A percentile compares a stretch with the other conserved stretches of the same genome.
Evolutionary conservation across 2,888 invertebrate genomes (phyloP).

Genomic region (Eristalis arbustorum): DNA sequence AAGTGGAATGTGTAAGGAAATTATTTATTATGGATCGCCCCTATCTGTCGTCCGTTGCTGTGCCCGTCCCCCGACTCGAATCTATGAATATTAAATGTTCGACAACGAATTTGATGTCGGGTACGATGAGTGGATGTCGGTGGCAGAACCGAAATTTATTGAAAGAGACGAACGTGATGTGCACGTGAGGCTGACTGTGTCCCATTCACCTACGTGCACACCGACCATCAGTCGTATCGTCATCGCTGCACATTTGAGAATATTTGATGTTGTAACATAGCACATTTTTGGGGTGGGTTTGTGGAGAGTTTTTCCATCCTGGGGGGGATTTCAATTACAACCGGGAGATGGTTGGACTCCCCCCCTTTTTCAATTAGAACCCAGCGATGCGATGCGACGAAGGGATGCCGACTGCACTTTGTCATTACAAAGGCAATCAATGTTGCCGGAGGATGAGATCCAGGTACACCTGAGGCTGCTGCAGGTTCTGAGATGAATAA

Average conservation of each 20-base stretch:
- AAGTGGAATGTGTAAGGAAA: conserved; percentile 31
- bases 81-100: conserved; percentile 63
- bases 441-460: background rate
- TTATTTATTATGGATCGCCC: conserved; percentile 62
- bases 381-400: background rate
- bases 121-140: conserved; percentile 30
- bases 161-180: background rate
- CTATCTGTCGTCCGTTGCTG: no score
- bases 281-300: background rate
- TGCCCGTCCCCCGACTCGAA: no score
- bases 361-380: background rate
- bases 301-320: background rate
- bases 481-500: background rate
- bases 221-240: no score
- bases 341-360: background rate
- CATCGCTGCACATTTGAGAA: background rate
- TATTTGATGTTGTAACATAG: background rate
- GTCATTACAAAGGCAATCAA: background rate
- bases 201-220: background rate
- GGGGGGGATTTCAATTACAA: background rate
- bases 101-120: conserved; percentile 50
- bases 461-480: background rate
- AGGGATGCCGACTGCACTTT: background rate
- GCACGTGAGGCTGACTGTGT: background rate
- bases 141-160: conserved; percentile 27